Percentiles rank a stretch among this genome's conserved stretches.
Conservation (phyloP, 1,140 invertebrate species). For the Drosophila virilis region DNA sequence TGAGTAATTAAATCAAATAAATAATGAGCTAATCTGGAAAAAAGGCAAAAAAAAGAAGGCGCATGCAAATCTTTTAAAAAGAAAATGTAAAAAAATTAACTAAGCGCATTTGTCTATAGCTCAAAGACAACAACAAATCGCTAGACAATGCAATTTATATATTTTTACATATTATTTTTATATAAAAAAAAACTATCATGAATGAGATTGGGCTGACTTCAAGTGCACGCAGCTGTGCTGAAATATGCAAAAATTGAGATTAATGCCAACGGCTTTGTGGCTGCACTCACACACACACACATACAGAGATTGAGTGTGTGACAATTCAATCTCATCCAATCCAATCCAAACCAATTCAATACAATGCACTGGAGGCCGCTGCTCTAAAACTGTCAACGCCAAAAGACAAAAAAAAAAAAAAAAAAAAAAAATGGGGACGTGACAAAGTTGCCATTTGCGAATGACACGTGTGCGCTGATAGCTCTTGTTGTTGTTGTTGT, state of each 20-base stretch:
- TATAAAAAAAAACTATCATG: conserved; percentile 16
- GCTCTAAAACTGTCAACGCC: conserved; percentile 58
- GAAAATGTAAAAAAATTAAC: background rate
- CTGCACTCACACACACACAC: background rate
- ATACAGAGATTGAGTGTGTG: conserved; percentile 12
- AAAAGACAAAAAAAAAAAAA: conserved; percentile 20
- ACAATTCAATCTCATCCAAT: conserved; percentile 21
- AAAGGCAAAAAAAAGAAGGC: background rate
- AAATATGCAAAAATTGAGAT: conserved; percentile 75
- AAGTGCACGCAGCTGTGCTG: conserved; percentile 65
- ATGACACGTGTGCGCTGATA: conserved; percentile 68
- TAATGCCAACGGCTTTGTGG: conserved; percentile 61
- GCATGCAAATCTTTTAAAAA: conserved; percentile 10
- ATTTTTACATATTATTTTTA: conserved; percentile 2
- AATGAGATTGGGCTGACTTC: conserved; percentile 12
- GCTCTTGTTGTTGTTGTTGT: conserved; percentile 11
- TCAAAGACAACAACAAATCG: background rate
- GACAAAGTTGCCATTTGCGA: conserved; percentile 71
- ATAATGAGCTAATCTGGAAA: conserved; percentile 64
- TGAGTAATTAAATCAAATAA: conserved; percentile 60
- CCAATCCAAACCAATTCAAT: conserved; percentile 29
- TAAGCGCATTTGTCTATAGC: background rate
- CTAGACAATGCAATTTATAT: conserved; percentile 12
- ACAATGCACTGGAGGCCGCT: conserved; percentile 34
- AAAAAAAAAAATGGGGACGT: conserved; percentile 58